These are phyloP conservation scores for Amphipyra berbera DNA, from an alignment of 2,888 invertebrate species.

Conservation along the genomic window DNA sequence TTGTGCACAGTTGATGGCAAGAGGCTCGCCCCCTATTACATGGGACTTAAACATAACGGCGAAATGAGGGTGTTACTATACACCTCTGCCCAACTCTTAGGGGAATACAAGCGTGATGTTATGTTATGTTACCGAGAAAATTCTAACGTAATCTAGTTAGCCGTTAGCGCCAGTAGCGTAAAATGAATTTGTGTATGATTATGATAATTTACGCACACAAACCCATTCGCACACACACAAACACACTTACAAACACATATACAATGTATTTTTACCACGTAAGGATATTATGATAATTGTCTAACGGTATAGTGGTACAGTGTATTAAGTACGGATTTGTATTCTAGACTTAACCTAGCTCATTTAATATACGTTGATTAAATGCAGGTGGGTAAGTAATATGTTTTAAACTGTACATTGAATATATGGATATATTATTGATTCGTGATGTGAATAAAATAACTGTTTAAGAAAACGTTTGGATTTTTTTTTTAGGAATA, in stretches of 20 bases:
- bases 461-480: not conserved
- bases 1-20: too few species aligned
- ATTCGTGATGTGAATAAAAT: conserved; percentile 16
- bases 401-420: not conserved
- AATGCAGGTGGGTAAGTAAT: conserved; percentile 10
- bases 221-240: not conserved
- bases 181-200: too few species aligned
- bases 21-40: too few species aligned
- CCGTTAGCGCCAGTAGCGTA: too few species aligned
- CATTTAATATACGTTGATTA: conserved; percentile 38
- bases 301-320: conserved; percentile 35
- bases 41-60: too few species aligned
- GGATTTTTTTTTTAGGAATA: too few species aligned
- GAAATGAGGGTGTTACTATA: too few species aligned
- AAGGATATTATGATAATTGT: conserved; percentile 30
- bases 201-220: not conserved
- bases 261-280: conserved; percentile 11
- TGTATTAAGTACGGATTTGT: conserved; percentile 35
- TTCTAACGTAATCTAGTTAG: too few species aligned
- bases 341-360: conserved; percentile 30
- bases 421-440: conserved; percentile 5
- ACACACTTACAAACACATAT: not conserved
- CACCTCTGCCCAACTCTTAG: too few species aligned
- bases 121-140: too few species aligned
- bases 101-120: too few species aligned